Conservation (phyloP, 2,113 vertebrate genomes). For the Chaetura pelagica region DNA sequence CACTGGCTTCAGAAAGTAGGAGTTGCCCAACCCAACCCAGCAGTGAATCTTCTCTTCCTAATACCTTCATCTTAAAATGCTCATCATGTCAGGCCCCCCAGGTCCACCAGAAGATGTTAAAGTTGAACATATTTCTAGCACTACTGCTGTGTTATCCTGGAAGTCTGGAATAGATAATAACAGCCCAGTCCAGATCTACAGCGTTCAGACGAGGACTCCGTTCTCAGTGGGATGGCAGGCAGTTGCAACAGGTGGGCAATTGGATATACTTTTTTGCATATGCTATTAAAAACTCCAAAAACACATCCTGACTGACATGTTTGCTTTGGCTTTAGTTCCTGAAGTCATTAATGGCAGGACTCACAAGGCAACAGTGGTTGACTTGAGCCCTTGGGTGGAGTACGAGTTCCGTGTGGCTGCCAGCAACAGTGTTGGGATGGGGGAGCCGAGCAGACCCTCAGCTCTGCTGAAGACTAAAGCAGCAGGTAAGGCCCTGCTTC, state of each 20-base stretch:
- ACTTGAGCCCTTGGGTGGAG: slow-evolving; percentile 93
- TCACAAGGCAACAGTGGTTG: slow-evolving; percentile 86
- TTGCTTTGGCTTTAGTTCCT: slow-evolving; percentile 78
- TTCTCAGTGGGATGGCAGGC: slow-evolving; percentile 98
- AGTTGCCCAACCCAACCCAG: neutral
- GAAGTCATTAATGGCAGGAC: slow-evolving; percentile 87
- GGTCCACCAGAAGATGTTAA: slow-evolving; percentile 89
- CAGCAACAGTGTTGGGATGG: slow-evolving; percentile 88
- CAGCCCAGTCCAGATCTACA: slow-evolving; percentile 92
- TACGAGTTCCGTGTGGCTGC: slow-evolving; percentile 93
- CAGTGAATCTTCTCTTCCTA: neutral
- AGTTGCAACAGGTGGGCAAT: slow-evolving; percentile 87
- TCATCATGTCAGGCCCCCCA: slow-evolving; percentile 86
- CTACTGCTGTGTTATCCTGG: slow-evolving; percentile 90
- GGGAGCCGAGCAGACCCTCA: slow-evolving; percentile 91
- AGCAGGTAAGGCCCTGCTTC: slow-evolving; percentile 77
- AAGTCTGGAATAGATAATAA: slow-evolving; percentile 91
- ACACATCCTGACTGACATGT: neutral
- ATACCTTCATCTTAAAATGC: neutral
- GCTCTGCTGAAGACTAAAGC: slow-evolving; percentile 88
- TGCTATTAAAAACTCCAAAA: neutral
- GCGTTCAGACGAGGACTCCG: slow-evolving; percentile 89
- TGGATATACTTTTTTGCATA: neutral
- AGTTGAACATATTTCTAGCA: slow-evolving; percentile 91
- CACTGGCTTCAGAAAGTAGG: neutral